Conservation (phyloP, 2,888 invertebrate species). For the Trachelus stipa region DNA sequence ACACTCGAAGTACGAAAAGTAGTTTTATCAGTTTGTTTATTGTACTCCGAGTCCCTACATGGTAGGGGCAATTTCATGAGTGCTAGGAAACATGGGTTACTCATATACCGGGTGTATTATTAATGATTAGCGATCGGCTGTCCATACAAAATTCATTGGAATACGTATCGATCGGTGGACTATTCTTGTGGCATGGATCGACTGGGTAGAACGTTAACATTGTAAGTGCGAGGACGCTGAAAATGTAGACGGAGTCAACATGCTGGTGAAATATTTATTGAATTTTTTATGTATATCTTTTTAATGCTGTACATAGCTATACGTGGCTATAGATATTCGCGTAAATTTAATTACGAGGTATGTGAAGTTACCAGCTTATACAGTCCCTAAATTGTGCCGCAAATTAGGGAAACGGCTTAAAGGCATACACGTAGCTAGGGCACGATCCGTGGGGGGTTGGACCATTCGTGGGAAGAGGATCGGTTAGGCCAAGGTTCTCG, state of each 20-base stretch:
- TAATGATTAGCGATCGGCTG: background rate
- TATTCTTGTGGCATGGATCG: background rate
- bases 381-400: conserved; percentile 19
- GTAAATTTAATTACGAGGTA: conserved; percentile 21
- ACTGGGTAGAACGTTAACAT: background rate
- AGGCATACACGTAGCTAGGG: background rate
- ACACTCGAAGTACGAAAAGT: background rate
- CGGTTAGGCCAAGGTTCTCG: background rate
- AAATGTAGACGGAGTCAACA: background rate
- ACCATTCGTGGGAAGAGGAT: background rate
- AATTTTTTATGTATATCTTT: background rate
- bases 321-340: conserved; percentile 6
- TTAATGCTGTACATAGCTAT: background rate
- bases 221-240: background rate
- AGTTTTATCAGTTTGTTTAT: background rate
- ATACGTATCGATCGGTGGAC: background rate
- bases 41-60: background rate
- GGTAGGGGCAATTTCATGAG: background rate
- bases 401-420: conserved; percentile 18
- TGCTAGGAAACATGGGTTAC: background rate
- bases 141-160: background rate
- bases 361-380: conserved; percentile 18
- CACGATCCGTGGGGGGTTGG: background rate
- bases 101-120: background rate
- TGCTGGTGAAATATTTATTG: background rate